These are phyloP conservation scores for Anadara kagoshimensis DNA, from an alignment of 1,140 invertebrate genomes.

Conservation along the genomic window DNA sequence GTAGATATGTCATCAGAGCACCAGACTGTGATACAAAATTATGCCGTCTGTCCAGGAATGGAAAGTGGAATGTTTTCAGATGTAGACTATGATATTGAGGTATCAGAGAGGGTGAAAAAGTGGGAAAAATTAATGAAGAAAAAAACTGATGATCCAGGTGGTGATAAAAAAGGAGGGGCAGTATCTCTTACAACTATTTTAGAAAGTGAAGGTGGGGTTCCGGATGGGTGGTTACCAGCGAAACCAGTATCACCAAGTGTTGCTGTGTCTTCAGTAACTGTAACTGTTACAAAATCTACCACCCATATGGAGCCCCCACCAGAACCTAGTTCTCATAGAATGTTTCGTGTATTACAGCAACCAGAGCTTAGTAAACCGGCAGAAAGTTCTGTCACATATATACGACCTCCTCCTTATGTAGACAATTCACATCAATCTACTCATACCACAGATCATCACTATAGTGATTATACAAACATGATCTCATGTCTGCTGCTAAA, in stretches of 20 bases:
- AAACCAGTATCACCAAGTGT: slow-evolving; percentile 24
- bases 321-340: slow-evolving; percentile 55
- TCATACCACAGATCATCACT: background rate
- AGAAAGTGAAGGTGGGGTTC: slow-evolving; percentile 26
- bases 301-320: slow-evolving; percentile 52
- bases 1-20: background rate
- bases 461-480: background rate
- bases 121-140: slow-evolving; percentile 67
- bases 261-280: slow-evolving; percentile 38
- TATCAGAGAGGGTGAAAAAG: slow-evolving; percentile 66
- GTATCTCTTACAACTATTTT: slow-evolving; percentile 30
- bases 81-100: slow-evolving; percentile 69
- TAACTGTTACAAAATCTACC: slow-evolving; percentile 46
- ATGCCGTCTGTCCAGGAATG: slow-evolving; percentile 25
- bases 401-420: background rate
- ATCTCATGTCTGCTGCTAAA: slow-evolving; percentile 7
- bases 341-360: slow-evolving; percentile 61
- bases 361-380: slow-evolving; percentile 17
- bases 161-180: slow-evolving; percentile 36
- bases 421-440: background rate
- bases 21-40: slow-evolving; percentile 6
- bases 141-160: slow-evolving; percentile 30
- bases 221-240: slow-evolving; percentile 6
- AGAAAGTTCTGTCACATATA: background rate
- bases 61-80: slow-evolving; percentile 69